Base-by-base conservation (phyloP, 1,140 invertebrate species). In the Drosophila gunungcola region DNA sequence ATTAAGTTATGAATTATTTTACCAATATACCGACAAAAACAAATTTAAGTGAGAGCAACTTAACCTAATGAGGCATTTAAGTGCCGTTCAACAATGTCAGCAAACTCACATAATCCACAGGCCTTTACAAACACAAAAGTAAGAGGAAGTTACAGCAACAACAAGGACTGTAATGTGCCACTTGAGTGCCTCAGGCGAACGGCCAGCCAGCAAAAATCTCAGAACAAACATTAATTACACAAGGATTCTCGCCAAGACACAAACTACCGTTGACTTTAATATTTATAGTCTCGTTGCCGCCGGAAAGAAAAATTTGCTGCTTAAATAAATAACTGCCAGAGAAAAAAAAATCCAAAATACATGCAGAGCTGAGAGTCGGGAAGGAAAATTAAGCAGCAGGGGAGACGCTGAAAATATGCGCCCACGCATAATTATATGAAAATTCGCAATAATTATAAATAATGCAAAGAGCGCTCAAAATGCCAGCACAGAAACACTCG, bases 391-490 rank as follows among this genome's bases (percentile, higher is more conserved):
- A 51, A 70, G 67, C 43, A 51, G 27, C 42, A 29, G 9, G 39
- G 39, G 43, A 32, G 43, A 46, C 43, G 53, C 38, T 54, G 56
- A 13, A 76, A 76, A 63, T 67, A 72, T 86, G 83, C 83, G 82
- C 75, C 72, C 65, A 86, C 80, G 83, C 83, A 86, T 89, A 86
- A 89, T 86, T 86, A 86, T 89, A 89, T 89, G 79, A 86, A 86
- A 86, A 89, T 86, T 86, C 83, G 84, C 84, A 88, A 86, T 86
- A 86, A 86, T 86, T 86, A 86, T 86, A 89, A 86, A 86, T 86
- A 86, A 86, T 86, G 76, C 79, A 83, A 27, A 73, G 72, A 67
- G 67, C 67, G 63, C 53, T 55, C 46, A 65, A 65, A 76, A 76
- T 88, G 64, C 49, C 73, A 73, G 65, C 62, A 58, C 57, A 57